Percentiles rank a stretch among this genome's conserved stretches.
phyloP scores from a whole-genome alignment of 1,140 invertebrate species.

The Euura lappo region DNA sequence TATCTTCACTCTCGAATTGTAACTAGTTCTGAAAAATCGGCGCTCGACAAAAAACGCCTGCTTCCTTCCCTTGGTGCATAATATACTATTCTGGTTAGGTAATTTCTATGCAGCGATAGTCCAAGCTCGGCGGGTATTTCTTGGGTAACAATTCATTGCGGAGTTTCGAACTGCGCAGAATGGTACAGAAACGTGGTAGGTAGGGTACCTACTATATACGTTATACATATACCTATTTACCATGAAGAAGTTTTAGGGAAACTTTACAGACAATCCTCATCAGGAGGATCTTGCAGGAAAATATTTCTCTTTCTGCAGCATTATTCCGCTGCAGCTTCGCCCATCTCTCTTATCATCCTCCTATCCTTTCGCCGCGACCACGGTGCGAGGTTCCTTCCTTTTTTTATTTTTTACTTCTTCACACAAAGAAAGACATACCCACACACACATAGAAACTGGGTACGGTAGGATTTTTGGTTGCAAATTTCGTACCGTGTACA shows the following conservation, averaged over 20 bases:
- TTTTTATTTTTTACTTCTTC: background rate
- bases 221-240: background rate
- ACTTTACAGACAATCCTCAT: slow-evolving; percentile 15
- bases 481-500: too few relatives aligned
- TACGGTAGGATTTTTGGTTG: background rate
- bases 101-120: background rate
- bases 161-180: background rate
- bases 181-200: too few relatives aligned
- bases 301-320: background rate
- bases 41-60: too few relatives aligned
- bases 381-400: background rate
- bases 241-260: background rate
- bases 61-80: too few relatives aligned
- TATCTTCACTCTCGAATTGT: too few relatives aligned
- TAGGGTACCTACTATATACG: too few relatives aligned
- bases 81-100: background rate
- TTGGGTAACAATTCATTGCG: background rate
- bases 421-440: background rate
- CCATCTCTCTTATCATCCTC: too few relatives aligned
- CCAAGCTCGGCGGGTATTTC: background rate
- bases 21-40: background rate
- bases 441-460: too few relatives aligned
- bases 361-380: background rate
- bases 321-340: background rate
- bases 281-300: slow-evolving; percentile 4